A percentile compares a stretch with the other conserved stretches of the same genome.
Conservation (phyloP, 2,888 invertebrate species). For the Troglohyphantes excavatus region DNA sequence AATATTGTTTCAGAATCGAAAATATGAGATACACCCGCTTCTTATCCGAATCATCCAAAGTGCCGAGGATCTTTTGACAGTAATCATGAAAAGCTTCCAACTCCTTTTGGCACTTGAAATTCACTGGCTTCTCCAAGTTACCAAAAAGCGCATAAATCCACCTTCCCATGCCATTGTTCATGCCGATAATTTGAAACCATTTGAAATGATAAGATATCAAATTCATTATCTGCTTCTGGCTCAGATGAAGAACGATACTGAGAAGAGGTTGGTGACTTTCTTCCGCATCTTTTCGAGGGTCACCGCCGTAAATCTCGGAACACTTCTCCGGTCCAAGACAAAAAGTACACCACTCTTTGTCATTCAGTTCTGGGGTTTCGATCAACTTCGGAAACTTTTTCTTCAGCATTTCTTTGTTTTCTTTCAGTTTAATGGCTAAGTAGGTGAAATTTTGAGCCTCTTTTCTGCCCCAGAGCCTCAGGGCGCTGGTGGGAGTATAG, state of each 20-base stretch:
- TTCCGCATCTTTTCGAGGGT: background rate
- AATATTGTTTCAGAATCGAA: background rate
- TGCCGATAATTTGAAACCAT: constrained; percentile 13
- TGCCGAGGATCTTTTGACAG: background rate
- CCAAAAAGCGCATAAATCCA: constrained; percentile 45
- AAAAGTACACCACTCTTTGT: constrained; percentile 11
- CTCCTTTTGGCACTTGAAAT: background rate
- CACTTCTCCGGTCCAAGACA: constrained; percentile 6
- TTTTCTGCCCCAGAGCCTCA: background rate
- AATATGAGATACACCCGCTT: background rate
- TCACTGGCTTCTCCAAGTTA: constrained; percentile 4
- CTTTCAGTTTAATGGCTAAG: background rate
- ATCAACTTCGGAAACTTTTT: constrained; percentile 7
- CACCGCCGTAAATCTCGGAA: background rate
- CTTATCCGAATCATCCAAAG: background rate
- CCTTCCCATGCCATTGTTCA: background rate
- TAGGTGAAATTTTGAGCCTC: background rate
- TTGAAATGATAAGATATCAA: background rate
- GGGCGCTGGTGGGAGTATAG: background rate
- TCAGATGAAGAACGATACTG: constrained; percentile 24
- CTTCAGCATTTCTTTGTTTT: background rate
- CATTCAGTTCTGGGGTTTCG: background rate
- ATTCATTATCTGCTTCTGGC: background rate
- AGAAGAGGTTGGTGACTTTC: background rate
- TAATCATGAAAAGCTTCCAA: constrained; percentile 20